These are phyloP conservation scores for Siniperca obscura DNA, from an alignment of 2,797 vertebrate genomes.

Conservation along the genomic window DNA sequence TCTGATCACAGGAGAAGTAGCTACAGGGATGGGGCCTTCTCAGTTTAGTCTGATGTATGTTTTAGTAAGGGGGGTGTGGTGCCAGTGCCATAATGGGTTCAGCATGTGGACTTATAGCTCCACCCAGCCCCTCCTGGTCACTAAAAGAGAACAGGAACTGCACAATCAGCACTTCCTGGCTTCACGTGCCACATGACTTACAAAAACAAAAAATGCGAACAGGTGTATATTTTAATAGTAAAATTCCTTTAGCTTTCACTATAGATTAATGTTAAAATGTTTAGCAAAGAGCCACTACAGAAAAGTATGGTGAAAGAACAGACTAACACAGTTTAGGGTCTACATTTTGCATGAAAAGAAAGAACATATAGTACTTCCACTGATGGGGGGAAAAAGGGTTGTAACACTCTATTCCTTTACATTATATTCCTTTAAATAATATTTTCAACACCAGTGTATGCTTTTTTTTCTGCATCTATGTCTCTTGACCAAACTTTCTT, in stretches of 20 bases:
- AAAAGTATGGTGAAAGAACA: not conserved
- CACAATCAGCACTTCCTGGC: constrained; percentile 82
- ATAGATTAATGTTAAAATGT: constrained; percentile 3
- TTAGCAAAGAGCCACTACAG: not conserved
- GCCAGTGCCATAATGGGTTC: constrained; percentile 85
- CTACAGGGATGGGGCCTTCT: constrained; percentile 66
- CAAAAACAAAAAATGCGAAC: constrained; percentile 45
- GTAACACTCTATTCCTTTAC: not conserved
- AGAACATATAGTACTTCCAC: constrained; percentile 21
- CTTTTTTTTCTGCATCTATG: not conserved
- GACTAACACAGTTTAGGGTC: not conserved
- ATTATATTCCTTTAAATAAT: constrained; percentile 7
- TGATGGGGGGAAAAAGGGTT: not conserved
- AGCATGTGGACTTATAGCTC: constrained; percentile 77
- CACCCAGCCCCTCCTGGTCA: constrained; percentile 71
- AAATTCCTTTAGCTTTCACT: constrained; percentile 1
- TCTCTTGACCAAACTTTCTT: constrained; percentile 10
- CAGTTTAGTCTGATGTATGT: constrained; percentile 76
- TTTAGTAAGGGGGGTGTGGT: constrained; percentile 71
- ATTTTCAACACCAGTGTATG: not conserved
- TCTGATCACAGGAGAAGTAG: constrained; percentile 72
- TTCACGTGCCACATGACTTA: constrained; percentile 59
- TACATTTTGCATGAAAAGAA: not conserved
- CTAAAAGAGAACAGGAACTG: constrained; percentile 75
- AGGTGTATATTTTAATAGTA: constrained; percentile 17